Base-by-base conservation (phyloP, 2,797 vertebrate genomes). In the Lepidocolaptes lacrymiger region DNA sequence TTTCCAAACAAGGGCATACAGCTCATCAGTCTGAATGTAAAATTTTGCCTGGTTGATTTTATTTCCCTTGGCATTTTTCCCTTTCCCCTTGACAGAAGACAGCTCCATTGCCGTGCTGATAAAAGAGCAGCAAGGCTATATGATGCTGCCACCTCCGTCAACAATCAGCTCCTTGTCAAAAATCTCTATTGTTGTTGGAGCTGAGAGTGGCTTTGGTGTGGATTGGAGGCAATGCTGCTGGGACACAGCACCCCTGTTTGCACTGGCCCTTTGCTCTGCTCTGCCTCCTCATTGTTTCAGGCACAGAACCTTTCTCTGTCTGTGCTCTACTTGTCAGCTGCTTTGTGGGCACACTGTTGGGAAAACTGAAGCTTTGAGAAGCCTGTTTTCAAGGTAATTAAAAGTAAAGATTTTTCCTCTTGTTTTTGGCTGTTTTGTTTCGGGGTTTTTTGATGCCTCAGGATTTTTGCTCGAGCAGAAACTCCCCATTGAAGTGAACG, bases 391-490 rank as follows among this genome's bases (percentile, higher is more conserved):
- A 58, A 95, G 85, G 87, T 95, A 96, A 97, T 96, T 96, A 97
- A 94, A 96, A 95, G 73, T 74, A 96, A 94, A 96, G 91, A 93
- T 94, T 92, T 96, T 88, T 93, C 51, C 62, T 83, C 51, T 69
- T 43, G 41, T 64, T 54, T 54, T 54, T 54, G 18, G 30, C 13
- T 54, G 52, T 12, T 54, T 54, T 66, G 22, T 46, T 64, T n/a
- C 12, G 21, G 61, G 3, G 11, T n/a, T 46, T 87, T 68, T 61
- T 68, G 44, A 72, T 85, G 76, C 79, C 89, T 91, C 82, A 56
- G 79, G 88, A 91, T 90, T 96, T 91, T 76, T 77, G 51, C 83
- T 68, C 11, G 14, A 96, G 78, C 61, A 91, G 85, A 59, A 95
- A 19, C 22, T 90, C 88, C 69, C 79, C 39, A 2, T 1, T 94